Conservation (phyloP, 1,140 invertebrate species). For the Hypsibius dujardini region DNA sequence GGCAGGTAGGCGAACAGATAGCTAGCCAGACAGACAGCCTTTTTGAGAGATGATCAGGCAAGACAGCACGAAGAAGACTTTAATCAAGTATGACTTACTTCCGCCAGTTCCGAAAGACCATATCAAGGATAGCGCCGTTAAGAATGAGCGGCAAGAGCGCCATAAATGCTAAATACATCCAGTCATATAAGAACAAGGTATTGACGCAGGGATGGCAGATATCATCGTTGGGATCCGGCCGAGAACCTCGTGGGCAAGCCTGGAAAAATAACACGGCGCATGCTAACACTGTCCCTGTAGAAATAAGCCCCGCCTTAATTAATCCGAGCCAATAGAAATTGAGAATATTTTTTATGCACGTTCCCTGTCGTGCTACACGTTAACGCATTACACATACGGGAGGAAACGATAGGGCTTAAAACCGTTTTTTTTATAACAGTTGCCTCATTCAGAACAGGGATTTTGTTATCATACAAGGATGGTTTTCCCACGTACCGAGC, state of each 20-base stretch:
- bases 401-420: too few relatives aligned
- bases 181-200: conserved; percentile 65
- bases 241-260: not conserved
- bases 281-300: too few relatives aligned
- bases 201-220: conserved; percentile 57
- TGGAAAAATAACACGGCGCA: not conserved
- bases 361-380: too few relatives aligned
- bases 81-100: not conserved
- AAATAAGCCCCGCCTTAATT: too few relatives aligned
- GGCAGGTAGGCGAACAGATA: not conserved
- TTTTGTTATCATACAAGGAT: too few relatives aligned
- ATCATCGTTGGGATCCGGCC: not conserved
- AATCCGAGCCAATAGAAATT: too few relatives aligned
- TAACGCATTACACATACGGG: too few relatives aligned
- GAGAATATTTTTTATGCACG: too few relatives aligned
- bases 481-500: too few relatives aligned
- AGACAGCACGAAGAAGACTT: not conserved
- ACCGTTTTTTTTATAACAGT: too few relatives aligned
- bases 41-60: not conserved
- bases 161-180: conserved; percentile 85
- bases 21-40: not conserved
- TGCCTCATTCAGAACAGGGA: too few relatives aligned
- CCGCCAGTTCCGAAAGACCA: conserved; percentile 18
- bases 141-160: conserved; percentile 59
- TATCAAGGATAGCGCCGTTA: conserved; percentile 77